Percentiles rank a stretch among this genome's conserved stretches.
Conservation (phyloP, 2,797 vertebrate genomes). For the Aselliscus stoliczkanus region DNA sequence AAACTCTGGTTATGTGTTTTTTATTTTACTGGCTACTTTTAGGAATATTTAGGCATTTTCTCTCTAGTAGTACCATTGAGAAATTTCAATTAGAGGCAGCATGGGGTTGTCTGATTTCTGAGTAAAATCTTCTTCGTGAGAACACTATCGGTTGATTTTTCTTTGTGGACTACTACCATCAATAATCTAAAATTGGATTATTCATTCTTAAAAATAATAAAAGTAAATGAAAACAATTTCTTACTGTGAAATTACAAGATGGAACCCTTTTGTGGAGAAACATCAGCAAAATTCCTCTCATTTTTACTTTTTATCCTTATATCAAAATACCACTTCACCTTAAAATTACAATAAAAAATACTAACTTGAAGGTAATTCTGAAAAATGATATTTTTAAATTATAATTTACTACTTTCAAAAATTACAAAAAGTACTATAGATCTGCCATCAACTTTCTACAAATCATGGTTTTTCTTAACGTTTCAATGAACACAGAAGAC, state of each 20-base stretch:
- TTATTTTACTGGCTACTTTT: background rate
- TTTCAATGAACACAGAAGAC: slow-evolving; percentile 7
- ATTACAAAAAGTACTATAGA: background rate
- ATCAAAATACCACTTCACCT: background rate
- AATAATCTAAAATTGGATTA: background rate
- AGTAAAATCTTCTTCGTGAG: background rate
- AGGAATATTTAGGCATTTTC: background rate
- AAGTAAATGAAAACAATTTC: background rate
- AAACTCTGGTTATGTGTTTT: background rate
- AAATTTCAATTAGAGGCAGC: background rate
- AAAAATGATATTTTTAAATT: slow-evolving; percentile 13
- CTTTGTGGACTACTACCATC: background rate
- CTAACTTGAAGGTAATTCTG: background rate
- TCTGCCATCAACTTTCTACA: background rate
- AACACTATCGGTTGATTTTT: background rate
- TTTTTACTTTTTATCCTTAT: background rate
- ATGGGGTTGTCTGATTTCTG: background rate
- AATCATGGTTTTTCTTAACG: background rate
- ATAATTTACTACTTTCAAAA: slow-evolving; percentile 8
- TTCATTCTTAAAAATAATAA: slow-evolving; percentile 6
- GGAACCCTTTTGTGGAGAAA: background rate
- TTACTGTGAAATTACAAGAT: slow-evolving; percentile 2
- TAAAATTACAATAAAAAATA: slow-evolving; percentile 1
- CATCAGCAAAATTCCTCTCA: background rate
- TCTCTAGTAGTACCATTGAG: background rate